phyloP scores from a whole-genome alignment of 2,113 vertebrate species.

The Pseudorhombus dupliciocellatus region DNA sequence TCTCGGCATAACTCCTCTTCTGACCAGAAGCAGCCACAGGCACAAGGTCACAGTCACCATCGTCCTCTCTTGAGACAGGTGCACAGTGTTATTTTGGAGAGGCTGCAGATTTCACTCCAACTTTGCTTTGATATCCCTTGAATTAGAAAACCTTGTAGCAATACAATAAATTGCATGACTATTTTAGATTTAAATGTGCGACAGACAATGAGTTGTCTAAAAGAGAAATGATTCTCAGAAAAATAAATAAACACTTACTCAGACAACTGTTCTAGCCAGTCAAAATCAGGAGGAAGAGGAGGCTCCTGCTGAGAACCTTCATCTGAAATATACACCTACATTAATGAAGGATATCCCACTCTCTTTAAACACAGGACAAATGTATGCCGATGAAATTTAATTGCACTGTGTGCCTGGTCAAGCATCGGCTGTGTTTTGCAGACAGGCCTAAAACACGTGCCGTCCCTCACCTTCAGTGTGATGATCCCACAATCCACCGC shows the following conservation, averaged over 20 bases:
- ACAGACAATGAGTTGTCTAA: neutral
- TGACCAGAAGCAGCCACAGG: neutral
- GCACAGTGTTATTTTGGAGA: constrained; percentile 32
- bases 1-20: constrained; percentile 52
- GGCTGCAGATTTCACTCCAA: constrained; percentile 4
- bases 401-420: no score
- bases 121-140: no score
- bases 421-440: no score
- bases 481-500: constrained; percentile 18
- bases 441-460: no score
- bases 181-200: neutral
- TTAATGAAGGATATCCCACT: neutral
- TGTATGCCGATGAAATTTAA: neutral
- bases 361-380: no score
- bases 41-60: neutral
- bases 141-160: neutral
- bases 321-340: constrained; percentile 37
- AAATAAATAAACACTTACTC: constrained; percentile 50
- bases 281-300: constrained; percentile 48
- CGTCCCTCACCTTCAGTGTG: constrained; percentile 50
- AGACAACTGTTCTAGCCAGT: constrained; percentile 66
- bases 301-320: constrained; percentile 16
- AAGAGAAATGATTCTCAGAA: neutral
- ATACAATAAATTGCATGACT: neutral
- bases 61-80: constrained; percentile 52